Conservation (phyloP, 30 jellyfish, hydroid and myxozoan species). For the Phacellophora camtschatica region DNA sequence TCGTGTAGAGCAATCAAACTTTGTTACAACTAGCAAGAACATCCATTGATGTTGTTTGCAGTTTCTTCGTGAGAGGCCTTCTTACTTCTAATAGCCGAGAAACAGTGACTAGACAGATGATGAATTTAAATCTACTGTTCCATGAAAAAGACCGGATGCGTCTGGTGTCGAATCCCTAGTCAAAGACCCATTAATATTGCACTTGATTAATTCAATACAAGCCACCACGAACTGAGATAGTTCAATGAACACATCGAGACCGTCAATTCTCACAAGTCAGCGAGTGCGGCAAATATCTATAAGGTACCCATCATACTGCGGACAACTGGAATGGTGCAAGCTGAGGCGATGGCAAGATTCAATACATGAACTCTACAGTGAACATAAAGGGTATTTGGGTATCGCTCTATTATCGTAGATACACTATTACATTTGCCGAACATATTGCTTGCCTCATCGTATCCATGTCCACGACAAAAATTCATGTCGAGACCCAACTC, state of each 20-base stretch:
- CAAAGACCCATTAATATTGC: constrained; percentile 9
- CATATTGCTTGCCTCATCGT: constrained; percentile 86
- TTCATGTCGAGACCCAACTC: constrained; percentile 31
- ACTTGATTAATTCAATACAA: constrained; percentile 7
- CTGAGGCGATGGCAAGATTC: constrained; percentile 34
- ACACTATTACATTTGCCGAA: constrained; percentile 57
- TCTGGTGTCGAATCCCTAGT: not conserved
- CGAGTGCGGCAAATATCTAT: constrained; percentile 72
- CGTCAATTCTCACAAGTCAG: constrained; percentile 68
- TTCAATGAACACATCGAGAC: constrained; percentile 35
- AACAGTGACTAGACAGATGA: constrained; percentile 13
- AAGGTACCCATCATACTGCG: constrained; percentile 54
- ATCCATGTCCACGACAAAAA: constrained; percentile 69
- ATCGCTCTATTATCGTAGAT: constrained; percentile 6
- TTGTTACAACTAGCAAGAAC: not conserved
- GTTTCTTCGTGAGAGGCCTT: constrained; percentile 39
- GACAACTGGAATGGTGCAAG: constrained; percentile 52
- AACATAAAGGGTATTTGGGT: constrained; percentile 53
- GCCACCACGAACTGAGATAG: constrained; percentile 35
- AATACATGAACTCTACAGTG: constrained; percentile 46
- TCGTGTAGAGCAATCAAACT: not conserved
- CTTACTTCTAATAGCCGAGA: constrained; percentile 21
- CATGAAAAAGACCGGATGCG: constrained; percentile 1
- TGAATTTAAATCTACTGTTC: not conserved
- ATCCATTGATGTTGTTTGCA: constrained; percentile 25